Evolutionary conservation across 2,113 vertebrate species (phyloP).

Genomic region (Pica pica): DNA sequence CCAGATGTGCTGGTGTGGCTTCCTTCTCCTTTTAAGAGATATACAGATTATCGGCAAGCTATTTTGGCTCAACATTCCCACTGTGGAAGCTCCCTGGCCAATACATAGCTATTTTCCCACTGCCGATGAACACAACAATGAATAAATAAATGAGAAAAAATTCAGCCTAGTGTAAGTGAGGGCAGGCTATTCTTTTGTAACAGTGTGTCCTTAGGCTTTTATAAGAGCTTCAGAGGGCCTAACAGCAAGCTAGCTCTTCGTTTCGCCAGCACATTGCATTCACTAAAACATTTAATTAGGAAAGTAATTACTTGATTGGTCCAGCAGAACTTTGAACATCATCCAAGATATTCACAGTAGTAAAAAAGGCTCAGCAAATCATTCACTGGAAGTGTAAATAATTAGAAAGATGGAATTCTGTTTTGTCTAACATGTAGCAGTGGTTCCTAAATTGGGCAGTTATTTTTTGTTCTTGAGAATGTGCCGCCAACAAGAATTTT

Average conservation of each 20-base stretch:
- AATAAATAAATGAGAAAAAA: neutral
- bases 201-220: neutral
- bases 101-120: neutral
- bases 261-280: neutral
- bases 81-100: neutral
- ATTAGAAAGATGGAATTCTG: neutral
- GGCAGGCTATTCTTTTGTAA: neutral
- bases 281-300: conserved; percentile 30
- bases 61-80: neutral
- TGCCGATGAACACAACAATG: neutral
- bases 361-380: conserved; percentile 11
- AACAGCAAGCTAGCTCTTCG: neutral
- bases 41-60: neutral
- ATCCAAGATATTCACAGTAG: conserved; percentile 20
- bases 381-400: neutral
- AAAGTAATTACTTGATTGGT: conserved; percentile 22
- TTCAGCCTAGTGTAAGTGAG: neutral
- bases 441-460: neutral
- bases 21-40: neutral
- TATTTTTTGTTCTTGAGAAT: neutral
- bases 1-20: neutral
- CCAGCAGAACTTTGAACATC: conserved; percentile 2
- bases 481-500: neutral
- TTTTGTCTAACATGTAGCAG: neutral
- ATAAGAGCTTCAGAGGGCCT: neutral